Evolutionary conservation across 2,113 vertebrate species (phyloP).

Genomic region (Syngnathus typhle): DNA sequence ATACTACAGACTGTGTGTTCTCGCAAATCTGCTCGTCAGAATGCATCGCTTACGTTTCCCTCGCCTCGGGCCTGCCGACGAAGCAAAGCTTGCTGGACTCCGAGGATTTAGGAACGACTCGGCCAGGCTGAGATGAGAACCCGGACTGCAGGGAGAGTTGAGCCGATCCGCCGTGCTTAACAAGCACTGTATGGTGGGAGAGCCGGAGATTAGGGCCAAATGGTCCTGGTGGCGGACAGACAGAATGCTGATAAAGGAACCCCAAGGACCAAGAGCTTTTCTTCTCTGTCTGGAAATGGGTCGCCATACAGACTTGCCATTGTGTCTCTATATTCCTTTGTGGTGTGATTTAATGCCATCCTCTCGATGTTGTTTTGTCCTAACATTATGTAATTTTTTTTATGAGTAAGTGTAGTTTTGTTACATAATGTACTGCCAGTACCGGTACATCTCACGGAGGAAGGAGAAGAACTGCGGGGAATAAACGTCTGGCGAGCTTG

Average conservation of each 20-base stretch:
- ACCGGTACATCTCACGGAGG: constrained; percentile 2
- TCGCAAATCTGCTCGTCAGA: constrained; percentile 42
- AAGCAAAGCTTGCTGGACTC: constrained; percentile 10
- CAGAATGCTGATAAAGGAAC: constrained; percentile 33
- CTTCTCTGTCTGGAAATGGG: neutral
- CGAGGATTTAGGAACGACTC: neutral
- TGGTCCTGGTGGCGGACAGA: constrained; percentile 15
- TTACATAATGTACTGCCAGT: constrained; percentile 27
- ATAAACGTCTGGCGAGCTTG: constrained; percentile 19
- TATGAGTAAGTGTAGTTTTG: constrained; percentile 5
- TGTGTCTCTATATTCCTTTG: neutral
- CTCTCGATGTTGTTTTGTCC: constrained; percentile 2
- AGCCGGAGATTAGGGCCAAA: constrained; percentile 28
- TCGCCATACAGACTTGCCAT: neutral
- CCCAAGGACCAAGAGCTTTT: constrained; percentile 40
- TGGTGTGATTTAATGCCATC: constrained; percentile 5
- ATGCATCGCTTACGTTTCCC: constrained; percentile 42
- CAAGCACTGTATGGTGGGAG: constrained; percentile 18
- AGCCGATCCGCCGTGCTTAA: constrained; percentile 18
- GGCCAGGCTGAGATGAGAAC: constrained; percentile 12
- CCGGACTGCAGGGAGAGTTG: constrained; percentile 16
- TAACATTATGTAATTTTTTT: neutral
- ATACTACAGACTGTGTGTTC: constrained; percentile 41
- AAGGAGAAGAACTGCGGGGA: constrained; percentile 27
- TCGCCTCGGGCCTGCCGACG: constrained; percentile 7